Conservation (phyloP, 2,113 vertebrate species). For the Ceyx margarethae region DNA sequence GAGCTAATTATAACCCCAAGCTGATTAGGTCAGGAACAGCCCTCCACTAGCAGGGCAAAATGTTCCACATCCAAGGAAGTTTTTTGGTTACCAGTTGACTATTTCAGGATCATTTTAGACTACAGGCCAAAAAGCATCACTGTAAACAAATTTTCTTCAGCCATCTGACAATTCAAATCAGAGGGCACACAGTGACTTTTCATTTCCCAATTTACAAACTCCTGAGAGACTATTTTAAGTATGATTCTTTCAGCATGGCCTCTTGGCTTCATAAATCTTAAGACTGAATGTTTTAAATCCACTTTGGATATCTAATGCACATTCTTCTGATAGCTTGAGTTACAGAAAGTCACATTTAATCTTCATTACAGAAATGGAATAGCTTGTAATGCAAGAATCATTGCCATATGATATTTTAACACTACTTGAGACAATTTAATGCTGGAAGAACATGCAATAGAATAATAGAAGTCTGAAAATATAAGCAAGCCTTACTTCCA, state of each 20-base stretch:
- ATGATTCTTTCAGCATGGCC: neutral
- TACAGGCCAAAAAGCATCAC: neutral
- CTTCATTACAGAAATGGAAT: neutral
- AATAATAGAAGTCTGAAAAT: neutral
- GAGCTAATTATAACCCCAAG: neutral
- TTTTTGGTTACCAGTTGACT: neutral
- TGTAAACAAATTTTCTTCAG: neutral
- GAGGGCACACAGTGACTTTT: neutral
- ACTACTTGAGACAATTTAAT: neutral
- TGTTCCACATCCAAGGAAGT: neutral
- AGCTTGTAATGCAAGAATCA: neutral
- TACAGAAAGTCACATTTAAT: too few relatives aligned
- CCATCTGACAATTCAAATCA: neutral
- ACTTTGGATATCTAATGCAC: neutral
- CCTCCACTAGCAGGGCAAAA: neutral
- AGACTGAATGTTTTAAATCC: neutral
- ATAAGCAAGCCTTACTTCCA: neutral
- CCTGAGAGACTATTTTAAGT: neutral
- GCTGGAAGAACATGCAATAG: neutral
- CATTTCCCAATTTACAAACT: neutral
- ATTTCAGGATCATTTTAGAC: neutral
- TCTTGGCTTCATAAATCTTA: neutral
- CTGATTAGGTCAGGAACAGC: constrained; percentile 21
- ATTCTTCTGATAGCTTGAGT: neutral
- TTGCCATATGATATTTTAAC: neutral